Evolutionary conservation across 2,888 invertebrate genomes (phyloP).

Genomic region (Cordilura impudica): DNA sequence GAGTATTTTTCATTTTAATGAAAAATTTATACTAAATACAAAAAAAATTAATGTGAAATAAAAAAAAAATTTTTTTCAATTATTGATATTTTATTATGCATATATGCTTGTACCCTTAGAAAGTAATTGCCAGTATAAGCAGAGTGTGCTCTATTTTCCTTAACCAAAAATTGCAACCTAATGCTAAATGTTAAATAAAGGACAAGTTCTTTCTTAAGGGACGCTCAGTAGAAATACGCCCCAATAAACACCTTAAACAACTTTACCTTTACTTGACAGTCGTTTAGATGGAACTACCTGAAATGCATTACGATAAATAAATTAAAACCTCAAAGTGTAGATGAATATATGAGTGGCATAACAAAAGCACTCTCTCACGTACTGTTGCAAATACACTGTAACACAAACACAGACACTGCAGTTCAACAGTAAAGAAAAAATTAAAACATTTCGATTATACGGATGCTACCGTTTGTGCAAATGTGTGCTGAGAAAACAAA

Average conservation of each 20-base stretch:
- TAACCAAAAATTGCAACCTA: background rate
- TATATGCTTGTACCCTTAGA: background rate
- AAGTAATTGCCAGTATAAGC: background rate
- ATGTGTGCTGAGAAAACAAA: no score
- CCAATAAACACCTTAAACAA: background rate
- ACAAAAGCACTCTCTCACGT: constrained; percentile 21
- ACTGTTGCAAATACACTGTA: background rate
- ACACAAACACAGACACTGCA: background rate
- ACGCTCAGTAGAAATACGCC: no score
- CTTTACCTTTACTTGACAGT: constrained; percentile 15
- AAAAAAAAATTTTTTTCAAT: background rate
- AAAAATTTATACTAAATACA: no score
- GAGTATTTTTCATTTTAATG: no score
- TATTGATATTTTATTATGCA: background rate
- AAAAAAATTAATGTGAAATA: no score
- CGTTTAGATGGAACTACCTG: constrained; percentile 31
- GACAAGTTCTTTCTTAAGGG: constrained; percentile 15
- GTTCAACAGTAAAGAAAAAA: constrained; percentile 16
- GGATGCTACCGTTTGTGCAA: constrained; percentile 41
- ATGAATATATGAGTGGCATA: background rate
- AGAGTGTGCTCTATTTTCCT: background rate
- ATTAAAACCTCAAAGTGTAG: constrained; percentile 8
- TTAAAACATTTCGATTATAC: constrained; percentile 38
- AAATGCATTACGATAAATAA: constrained; percentile 21
- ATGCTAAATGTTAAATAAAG: constrained; percentile 36